phyloP scores from a whole-genome alignment of 2,797 vertebrate genomes.

The Anguilla marmorata region DNA sequence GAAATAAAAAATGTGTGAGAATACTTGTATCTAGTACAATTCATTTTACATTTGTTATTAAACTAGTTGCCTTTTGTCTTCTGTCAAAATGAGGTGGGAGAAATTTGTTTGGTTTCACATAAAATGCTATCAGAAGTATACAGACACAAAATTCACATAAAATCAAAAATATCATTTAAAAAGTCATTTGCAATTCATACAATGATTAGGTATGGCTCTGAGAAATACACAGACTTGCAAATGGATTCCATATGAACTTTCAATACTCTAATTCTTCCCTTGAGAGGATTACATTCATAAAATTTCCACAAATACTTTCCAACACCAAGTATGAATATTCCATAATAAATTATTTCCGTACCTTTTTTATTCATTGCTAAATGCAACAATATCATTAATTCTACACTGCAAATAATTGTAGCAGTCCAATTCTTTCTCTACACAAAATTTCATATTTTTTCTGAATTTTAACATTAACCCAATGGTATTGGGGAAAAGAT shows the following conservation, averaged over 20 bases:
- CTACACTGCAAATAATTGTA: neutral
- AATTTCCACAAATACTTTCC: neutral
- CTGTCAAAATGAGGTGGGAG: neutral
- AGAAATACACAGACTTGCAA: neutral
- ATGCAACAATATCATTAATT: neutral
- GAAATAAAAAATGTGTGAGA: neutral
- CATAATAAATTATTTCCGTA: neutral
- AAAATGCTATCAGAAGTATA: neutral
- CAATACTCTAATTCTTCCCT: neutral
- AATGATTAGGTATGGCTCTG: neutral
- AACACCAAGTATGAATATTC: neutral
- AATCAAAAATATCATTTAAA: neutral
- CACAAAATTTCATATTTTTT: neutral
- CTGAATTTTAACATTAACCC: neutral
- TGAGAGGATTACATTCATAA: neutral
- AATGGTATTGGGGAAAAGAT: neutral
- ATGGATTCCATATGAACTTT: neutral
- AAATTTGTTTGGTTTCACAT: neutral
- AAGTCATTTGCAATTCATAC: neutral
- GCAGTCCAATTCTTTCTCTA: neutral
- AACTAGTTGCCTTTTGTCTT: neutral
- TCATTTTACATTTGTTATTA: neutral
- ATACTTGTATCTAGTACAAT: neutral
- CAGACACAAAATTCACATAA: neutral
- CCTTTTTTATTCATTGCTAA: neutral